Conservation (phyloP, 2,888 invertebrate genomes). For the Torymus auratus region DNA sequence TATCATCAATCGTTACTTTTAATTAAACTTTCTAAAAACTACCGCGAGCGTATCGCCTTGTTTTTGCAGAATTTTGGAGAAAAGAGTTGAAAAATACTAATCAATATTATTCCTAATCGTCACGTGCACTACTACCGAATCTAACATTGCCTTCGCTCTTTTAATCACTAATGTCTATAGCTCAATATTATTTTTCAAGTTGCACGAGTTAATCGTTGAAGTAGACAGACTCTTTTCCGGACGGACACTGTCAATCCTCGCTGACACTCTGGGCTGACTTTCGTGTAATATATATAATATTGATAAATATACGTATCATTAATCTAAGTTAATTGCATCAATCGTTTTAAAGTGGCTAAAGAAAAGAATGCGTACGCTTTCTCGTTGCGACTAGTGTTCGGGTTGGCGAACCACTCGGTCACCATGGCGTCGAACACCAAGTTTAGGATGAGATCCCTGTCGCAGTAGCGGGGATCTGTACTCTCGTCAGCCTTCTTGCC, state of each 20-base stretch:
- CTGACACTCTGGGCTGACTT: conserved; percentile 58
- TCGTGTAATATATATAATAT: conserved; percentile 28
- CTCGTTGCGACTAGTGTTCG: conserved; percentile 86
- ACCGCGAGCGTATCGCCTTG: background rate
- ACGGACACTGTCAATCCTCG: conserved; percentile 56
- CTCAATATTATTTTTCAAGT: conserved; percentile 55
- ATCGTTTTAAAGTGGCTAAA: conserved; percentile 41
- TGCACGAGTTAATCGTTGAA: conserved; percentile 50
- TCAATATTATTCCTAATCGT: no score
- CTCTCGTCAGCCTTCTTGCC: conserved; percentile 52
- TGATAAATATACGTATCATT: conserved; percentile 21
- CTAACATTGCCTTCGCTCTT: no score
- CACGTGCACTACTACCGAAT: no score
- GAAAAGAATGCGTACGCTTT: conserved; percentile 79
- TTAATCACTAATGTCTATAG: no score
- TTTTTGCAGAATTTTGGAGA: no score
- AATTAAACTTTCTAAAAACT: background rate
- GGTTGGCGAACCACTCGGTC: conserved; percentile 91
- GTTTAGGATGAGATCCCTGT: conserved; percentile 89
- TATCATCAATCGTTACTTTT: conserved; percentile 25
- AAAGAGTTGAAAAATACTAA: no score
- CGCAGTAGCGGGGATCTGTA: conserved; percentile 82
- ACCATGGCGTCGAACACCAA: conserved; percentile 92
- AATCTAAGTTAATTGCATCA: conserved; percentile 12
- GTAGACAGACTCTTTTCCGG: conserved; percentile 37